Evolutionary conservation across 2,888 invertebrate genomes (phyloP), one percentile per base, ranked within the genome.

Genomic region (Eremobia ochroleuca): DNA sequence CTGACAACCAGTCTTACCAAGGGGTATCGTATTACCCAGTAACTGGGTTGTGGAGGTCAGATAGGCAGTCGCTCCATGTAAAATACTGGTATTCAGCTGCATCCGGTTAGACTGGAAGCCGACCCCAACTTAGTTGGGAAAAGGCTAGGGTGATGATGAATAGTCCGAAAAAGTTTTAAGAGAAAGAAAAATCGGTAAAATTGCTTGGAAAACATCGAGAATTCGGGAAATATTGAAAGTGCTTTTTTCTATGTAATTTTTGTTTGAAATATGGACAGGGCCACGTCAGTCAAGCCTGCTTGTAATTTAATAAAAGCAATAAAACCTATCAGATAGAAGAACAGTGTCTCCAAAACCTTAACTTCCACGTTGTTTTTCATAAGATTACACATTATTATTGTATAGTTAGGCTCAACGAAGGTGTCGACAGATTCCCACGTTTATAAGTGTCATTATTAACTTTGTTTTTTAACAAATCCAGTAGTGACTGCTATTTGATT

Each of bases 371-470:
- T 67, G 52, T 85, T 78, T 73, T 85, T 75, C 31, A 59, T 69
- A 73, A 82, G 69, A 86, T 79, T 74, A 87, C 59, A 82, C 73
- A 78, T 80, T 49, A 86, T 88, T 83, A 88, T 81, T 75, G 58
- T 80, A 69, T 76, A 77, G 67, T 82, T 78, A 79, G 67, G 67
- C 70, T 65, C 55, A 66, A 52, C 21, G 37, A 46, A 86, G 80
- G 82, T 81, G 87, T 84, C 69, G 81, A 82, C 77, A 62, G 34
- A 1, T 87, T 87, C 87, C 79, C 87, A 87, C 87, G 75, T 71
- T 77, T 64, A 46, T 49, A 62, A 72, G 43, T 61, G 64, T 86
- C 83, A 82, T 87, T 87, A 87, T 70, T 49, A 64, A 34, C 73
- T 49, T 43, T 77, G 70, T 82, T 73, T 77, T 78, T 81, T 81